These are phyloP conservation scores for Drosophila burlai DNA, from an alignment of 1,140 invertebrate species.

Conservation along the genomic window DNA sequence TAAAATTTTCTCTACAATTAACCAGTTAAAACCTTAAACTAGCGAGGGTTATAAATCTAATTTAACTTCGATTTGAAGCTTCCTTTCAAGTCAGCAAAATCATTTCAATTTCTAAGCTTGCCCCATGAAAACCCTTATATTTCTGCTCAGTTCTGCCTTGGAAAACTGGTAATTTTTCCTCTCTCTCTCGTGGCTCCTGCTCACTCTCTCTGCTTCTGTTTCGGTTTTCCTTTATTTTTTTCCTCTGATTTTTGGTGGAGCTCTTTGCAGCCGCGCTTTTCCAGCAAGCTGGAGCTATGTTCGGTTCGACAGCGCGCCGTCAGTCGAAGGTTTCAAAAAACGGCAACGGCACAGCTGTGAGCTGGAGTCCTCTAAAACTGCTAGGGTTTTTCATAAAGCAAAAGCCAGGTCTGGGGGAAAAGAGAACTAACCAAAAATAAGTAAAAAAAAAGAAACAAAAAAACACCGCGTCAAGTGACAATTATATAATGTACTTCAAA, in stretches of 20 bases:
- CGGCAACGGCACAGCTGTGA: slow-evolving; percentile 50
- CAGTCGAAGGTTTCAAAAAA: slow-evolving; percentile 52
- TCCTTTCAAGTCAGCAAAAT: not conserved
- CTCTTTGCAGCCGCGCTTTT: slow-evolving; percentile 48
- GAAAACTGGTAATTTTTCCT: slow-evolving; percentile 24
- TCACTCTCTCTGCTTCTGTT: slow-evolving; percentile 24
- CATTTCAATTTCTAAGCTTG: not conserved
- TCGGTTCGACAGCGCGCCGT: slow-evolving; percentile 36
- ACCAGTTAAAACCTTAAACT: not conserved
- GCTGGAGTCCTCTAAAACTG: not conserved
- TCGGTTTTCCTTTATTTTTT: slow-evolving; percentile 11
- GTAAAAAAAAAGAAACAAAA: not conserved
- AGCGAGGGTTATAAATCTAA: no score
- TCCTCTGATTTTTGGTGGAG: slow-evolving; percentile 12
- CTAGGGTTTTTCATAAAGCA: not conserved
- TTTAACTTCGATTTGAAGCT: not conserved
- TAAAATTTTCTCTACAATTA: rapidly evolving
- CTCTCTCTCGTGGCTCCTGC: not conserved
- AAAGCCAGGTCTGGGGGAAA: not conserved
- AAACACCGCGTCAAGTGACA: slow-evolving; percentile 25
- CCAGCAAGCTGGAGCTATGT: slow-evolving; percentile 24
- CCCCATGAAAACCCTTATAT: slow-evolving; percentile 38
- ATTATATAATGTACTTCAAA: slow-evolving; percentile 48
- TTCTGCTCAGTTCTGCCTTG: slow-evolving; percentile 30
- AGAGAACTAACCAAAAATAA: not conserved